Base-by-base conservation (phyloP, 2,797 vertebrate genomes). In the Scarus forsteni region DNA sequence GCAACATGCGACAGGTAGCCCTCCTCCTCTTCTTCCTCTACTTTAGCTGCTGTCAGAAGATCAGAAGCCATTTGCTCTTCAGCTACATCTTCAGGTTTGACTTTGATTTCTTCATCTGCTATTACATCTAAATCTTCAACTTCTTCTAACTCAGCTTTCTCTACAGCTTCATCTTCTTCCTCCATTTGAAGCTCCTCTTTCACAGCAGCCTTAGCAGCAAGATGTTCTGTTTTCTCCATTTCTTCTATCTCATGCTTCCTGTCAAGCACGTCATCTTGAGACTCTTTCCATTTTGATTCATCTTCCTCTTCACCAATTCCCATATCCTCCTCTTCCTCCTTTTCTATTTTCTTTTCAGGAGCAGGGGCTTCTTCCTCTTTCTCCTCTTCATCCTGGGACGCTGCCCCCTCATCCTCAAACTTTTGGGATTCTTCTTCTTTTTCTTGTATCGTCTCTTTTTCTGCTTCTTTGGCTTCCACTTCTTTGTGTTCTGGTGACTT, bases 91-190 rank as follows among this genome's bases (percentile, higher is more conserved):
- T 93, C 93, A 14, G 73, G 85, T 73, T 93, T 90, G 11, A 88
- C 85, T 71, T 93, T 93, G 39, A 96, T 90, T 56, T 95, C 95
- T 84, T 95, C 94, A 80, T 94, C 93, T 71, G 95, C 94, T 84
- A 93, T 81, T 57, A 85, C 92, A 49, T 95, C 93, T 52, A 94
- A 83, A 73, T 96, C 96, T 81, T 97, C 96, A 38, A 95, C 95
- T 78, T 96, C 96, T 81, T 98, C 97, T 62, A 97, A 82, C 79
- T 97, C 97, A 18, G 96, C 96, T 83, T 98, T 97, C 87, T 97
- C 96, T 78, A 96, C 88, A 16, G 91, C 93, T 56, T 94, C 94
- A 59, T 94, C 84, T 3, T 84, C 86, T 42, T 93, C 91, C 40
- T 87, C 83, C 65, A 87, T 92, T 66, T 94, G 93, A 11, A 69